Base-by-base conservation (phyloP, 2,888 invertebrate genomes). In the Lingula anatina region DNA sequence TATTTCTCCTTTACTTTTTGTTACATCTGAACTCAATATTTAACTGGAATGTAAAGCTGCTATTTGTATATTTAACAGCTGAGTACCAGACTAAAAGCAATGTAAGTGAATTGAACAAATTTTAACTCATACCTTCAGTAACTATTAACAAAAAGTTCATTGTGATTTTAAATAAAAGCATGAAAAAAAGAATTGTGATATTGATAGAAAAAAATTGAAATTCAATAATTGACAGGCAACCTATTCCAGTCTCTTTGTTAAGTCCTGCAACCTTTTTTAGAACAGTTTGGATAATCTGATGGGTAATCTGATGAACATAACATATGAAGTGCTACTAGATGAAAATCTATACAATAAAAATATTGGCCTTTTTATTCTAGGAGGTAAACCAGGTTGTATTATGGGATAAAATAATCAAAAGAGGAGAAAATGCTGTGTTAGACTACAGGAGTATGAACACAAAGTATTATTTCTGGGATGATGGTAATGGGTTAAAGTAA, bases 401-500 rank as follows among this genome's bases (percentile, higher is more conserved):
- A 23, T 99, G 99, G 99, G 99, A 99, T 77, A 96, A 96, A 81
- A 97, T 99, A 57, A 90, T 99, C 49, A 81, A 88, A 49, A 84
- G 97, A 67, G 94, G 92, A 46, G 93, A 97, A 76, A 90, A 92
- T 80, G 87, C 96, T n/a, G 81, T 88, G 9, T 78, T 99, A 53
- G 90, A 94, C 73, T 90, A 91, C 71, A 90, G 90, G 74, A 92
- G 90, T 70, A 87, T 92, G 83, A 91, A 95, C 77, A 91, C 94
- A 2, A 97, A 99, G 74, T 99, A 99, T 80, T 99, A 97, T 75
- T 99, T 99, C 81, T 94, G 95, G 91, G 99, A 99, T 82, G 97
- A 97, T 81, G 97, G 97, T 53, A 91, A 91, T 79, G 95, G 96
- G 64, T 83, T 99, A 45, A 90, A 85, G 90, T 92, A 82, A 83